Percentiles rank a stretch among this genome's conserved stretches.
Evolutionary conservation across 53 echinoderm and acorn worm species (phyloP).

Genomic region (Hippasteria phrygiana): DNA sequence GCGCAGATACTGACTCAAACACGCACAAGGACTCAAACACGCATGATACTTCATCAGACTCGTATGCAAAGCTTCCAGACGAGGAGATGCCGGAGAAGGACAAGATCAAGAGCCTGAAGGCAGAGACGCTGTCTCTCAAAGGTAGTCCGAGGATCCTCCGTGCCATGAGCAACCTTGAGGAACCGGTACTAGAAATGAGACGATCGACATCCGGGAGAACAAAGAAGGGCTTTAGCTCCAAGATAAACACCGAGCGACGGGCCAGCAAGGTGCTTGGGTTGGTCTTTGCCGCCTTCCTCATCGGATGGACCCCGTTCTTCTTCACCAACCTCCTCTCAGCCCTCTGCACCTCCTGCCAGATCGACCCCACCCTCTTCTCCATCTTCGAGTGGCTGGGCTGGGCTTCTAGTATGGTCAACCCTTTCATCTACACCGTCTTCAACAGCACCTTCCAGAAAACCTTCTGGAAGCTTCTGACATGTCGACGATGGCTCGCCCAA

Average conservation of each 20-base stretch:
- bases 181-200: slow-evolving; percentile 3
- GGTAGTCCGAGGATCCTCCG: slow-evolving; percentile 26
- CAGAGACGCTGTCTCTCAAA: neutral
- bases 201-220: slow-evolving; percentile 14
- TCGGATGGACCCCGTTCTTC: slow-evolving; percentile 92
- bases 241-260: slow-evolving; percentile 71
- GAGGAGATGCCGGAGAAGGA: neutral
- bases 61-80: neutral
- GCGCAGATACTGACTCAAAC: slow-evolving; percentile 11
- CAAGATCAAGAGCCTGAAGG: neutral
- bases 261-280: slow-evolving; percentile 90
- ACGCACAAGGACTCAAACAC: neutral
- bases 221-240: slow-evolving; percentile 38
- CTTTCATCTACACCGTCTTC: slow-evolving; percentile 86
- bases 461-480: slow-evolving; percentile 72
- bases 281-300: slow-evolving; percentile 78
- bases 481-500: neutral
- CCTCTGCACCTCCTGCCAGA: slow-evolving; percentile 53
- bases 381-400: slow-evolving; percentile 90
- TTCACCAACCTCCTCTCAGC: slow-evolving; percentile 70
- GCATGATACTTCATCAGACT: neutral
- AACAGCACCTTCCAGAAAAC: slow-evolving; percentile 78
- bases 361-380: slow-evolving; percentile 42
- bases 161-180: neutral
- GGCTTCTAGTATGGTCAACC: slow-evolving; percentile 90